phyloP scores from a whole-genome alignment of 2,888 invertebrate genomes.

The Argyresthia albistria region DNA sequence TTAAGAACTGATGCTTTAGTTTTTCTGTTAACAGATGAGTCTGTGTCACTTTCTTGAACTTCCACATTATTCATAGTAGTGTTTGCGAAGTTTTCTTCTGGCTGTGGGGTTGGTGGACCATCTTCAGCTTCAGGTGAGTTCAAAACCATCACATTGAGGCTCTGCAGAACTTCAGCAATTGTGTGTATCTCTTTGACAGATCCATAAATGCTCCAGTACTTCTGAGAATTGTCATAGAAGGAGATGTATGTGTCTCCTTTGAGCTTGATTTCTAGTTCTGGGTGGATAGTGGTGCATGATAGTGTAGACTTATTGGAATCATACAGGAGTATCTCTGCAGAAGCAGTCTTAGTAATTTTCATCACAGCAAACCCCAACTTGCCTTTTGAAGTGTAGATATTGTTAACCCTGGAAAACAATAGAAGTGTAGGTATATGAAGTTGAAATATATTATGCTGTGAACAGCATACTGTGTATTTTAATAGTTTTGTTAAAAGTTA shows the following conservation, averaged over 20 bases:
- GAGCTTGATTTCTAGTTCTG: constrained; percentile 32
- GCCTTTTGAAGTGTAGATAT: constrained; percentile 39
- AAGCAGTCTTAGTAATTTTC: constrained; percentile 31
- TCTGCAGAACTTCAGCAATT: constrained; percentile 30
- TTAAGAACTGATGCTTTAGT: constrained; percentile 50
- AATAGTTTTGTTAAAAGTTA: constrained; percentile 15
- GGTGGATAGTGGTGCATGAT: constrained; percentile 33
- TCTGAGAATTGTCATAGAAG: constrained; percentile 43
- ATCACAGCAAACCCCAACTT: constrained; percentile 55
- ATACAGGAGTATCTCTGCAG: constrained; percentile 44
- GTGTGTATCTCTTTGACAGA: constrained; percentile 31
- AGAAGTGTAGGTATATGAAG: no score
- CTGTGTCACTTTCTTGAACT: constrained; percentile 46
- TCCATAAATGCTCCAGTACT: constrained; percentile 51
- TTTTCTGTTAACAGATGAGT: constrained; percentile 38
- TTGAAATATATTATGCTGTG: constrained; percentile 2
- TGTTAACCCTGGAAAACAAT: constrained; percentile 32
- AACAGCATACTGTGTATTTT: not conserved
- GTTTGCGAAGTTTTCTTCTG: constrained; percentile 8
- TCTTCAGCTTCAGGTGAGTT: constrained; percentile 16
- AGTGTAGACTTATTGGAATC: constrained; percentile 47
- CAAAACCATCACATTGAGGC: constrained; percentile 27
- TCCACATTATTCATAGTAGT: constrained; percentile 11
- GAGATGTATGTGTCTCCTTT: constrained; percentile 41
- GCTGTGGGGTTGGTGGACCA: constrained; percentile 16